Evolutionary conservation across 2,113 vertebrate genomes (phyloP), one percentile per base, ranked within the genome.

Genomic region (Plotosus lineatus): DNA sequence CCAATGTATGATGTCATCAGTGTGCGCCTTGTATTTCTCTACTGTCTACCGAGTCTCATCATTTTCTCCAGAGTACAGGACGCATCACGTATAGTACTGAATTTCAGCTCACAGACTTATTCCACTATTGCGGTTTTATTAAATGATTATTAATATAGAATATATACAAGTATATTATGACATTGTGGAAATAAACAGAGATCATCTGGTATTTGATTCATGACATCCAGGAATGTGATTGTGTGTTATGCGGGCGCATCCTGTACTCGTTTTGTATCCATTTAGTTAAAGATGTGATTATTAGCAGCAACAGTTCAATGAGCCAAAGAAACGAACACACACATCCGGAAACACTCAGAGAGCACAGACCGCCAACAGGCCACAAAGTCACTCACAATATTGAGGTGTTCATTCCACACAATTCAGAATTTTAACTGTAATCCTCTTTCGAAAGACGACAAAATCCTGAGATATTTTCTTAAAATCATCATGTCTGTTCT

Each of bases 1-100:
- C 46, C 23, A 46, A 21, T 2, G 4, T 21, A 21, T 73, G 69
- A 73, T 51, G 69, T 73, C 69, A 73, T 73, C 69, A 73, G 9
- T 6, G 46, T 23, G 46, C 28, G 46, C 69, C 69, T 48, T 4
- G 2, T 21, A 23, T 51, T 50, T 31, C 3, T 51, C 19, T 4
- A n/a, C n/a, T n/a, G 9, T 23, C 19, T 23, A 36, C 68, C 17
- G 33, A 66, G 19, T 38, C 63, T 42, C 36, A 40, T 40, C 0
- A 36, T 3, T 61, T 61, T 6, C 28, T 9, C 8, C 11, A 46
- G n/a, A n/a, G 66, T 28, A 19, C 42, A 28, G n/a, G n/a, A 69
- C 17, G 28, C 1, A 4, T 2, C 2, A 42, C 2, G 3, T 10
- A 15, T 56, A 26, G 53, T n/a, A 4, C 53, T 10, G 53, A 28